Evolutionary conservation across 2,797 vertebrate genomes (phyloP).

Genomic region (Lacerta bilineata): DNA sequence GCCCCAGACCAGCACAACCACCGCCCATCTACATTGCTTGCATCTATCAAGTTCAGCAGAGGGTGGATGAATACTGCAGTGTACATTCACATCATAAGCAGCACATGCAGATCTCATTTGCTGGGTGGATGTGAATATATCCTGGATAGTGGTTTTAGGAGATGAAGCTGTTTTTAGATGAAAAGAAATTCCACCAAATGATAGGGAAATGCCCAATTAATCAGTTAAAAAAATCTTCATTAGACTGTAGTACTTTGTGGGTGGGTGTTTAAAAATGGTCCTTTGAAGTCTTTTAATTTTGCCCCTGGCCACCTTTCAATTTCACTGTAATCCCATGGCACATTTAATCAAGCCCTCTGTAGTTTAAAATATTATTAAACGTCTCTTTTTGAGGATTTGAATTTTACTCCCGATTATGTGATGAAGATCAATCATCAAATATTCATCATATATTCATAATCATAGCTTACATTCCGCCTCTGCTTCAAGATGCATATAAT

Average conservation of each 20-base stretch:
- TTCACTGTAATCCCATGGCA: constrained; percentile 40
- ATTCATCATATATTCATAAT: constrained; percentile 31
- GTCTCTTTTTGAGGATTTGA: constrained; percentile 34
- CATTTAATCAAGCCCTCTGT: constrained; percentile 39
- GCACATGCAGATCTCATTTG: not conserved
- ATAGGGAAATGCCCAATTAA: constrained; percentile 18
- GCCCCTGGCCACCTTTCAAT: not conserved
- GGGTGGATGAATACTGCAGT: not conserved
- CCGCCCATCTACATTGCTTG: not conserved
- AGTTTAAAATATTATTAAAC: constrained; percentile 9
- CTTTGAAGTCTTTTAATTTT: constrained; percentile 50
- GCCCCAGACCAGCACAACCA: not conserved
- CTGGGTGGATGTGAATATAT: not conserved
- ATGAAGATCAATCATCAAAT: constrained; percentile 50
- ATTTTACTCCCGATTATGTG: constrained; percentile 52
- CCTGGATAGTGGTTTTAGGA: not conserved
- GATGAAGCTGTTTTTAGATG: not conserved
- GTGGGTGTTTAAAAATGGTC: not conserved
- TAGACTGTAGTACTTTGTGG: constrained; percentile 17
- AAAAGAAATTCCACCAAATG: not conserved
- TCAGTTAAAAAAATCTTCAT: constrained; percentile 29
- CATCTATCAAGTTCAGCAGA: not conserved
- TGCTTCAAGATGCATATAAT: not conserved
- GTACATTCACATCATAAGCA: not conserved
- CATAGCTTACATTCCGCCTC: constrained; percentile 27